These are phyloP conservation scores for Cebus imitator DNA, from an alignment of 2,113 vertebrate species.

Conservation along the genomic window DNA sequence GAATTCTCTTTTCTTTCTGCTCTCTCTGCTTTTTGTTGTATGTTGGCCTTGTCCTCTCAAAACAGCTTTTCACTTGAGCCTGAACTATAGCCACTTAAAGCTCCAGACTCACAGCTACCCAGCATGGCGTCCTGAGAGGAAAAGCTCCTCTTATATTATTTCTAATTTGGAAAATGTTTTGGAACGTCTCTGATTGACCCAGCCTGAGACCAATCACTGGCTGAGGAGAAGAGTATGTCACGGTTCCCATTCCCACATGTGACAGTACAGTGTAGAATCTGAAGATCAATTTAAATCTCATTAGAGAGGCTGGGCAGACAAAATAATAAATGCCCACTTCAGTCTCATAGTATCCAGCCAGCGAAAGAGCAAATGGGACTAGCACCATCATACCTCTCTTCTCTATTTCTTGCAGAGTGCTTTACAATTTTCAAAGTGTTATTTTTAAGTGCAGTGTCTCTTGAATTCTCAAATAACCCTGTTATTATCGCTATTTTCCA, in stretches of 20 bases:
- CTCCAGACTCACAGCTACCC: background rate
- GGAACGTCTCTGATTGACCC: background rate
- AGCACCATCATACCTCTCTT: background rate
- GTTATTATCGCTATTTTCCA: slow-evolving; percentile 23
- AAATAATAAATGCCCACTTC: background rate
- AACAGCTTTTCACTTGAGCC: background rate
- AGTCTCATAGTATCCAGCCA: background rate
- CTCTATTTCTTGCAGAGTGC: background rate
- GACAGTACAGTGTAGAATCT: background rate
- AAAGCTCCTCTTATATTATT: background rate
- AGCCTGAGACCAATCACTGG: background rate
- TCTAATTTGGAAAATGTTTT: background rate
- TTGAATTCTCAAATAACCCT: slow-evolving; percentile 29
- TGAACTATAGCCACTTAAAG: background rate
- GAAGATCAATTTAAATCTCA: background rate
- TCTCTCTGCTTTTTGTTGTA: background rate
- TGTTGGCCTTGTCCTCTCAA: background rate
- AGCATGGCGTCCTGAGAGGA: background rate
- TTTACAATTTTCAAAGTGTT: background rate
- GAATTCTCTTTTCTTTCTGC: background rate
- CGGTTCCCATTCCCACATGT: background rate
- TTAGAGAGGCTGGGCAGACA: background rate
- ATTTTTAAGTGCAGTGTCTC: slow-evolving; percentile 28
- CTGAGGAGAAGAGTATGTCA: background rate
- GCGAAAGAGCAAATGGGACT: background rate